Evolutionary conservation across 1,140 invertebrate species (phyloP), one percentile per base, ranked within the genome.

Genomic region (Xylocopa sonorina): DNA sequence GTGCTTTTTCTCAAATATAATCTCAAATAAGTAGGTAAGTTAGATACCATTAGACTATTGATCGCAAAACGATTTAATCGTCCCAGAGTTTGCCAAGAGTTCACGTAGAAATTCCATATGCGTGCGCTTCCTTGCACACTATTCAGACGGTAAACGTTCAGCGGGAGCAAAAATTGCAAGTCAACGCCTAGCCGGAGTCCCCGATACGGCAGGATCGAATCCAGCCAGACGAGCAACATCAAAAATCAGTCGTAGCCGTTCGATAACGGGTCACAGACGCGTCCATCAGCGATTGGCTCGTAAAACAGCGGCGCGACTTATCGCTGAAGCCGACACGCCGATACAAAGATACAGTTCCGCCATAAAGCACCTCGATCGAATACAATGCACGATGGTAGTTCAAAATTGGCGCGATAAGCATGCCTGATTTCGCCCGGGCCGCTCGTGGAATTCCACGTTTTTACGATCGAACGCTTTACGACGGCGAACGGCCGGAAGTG

Each of bases 381-480:
- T 72, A 24, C 24, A 38, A 64, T 12, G 34, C 41, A 27, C 21
- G 2, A 38, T 3, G 12, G 14, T 46, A 27, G 58, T n/a, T n/a
- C n/a, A n/a, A 53, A 74, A 64, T 74, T 64, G 48, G 24, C 18
- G 29, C n/a, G 69, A 75, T 75, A 66, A 66, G 60, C 60, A 46
- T 32, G 66, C 51, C n/a, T 32, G 75, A 77, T 77, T 48, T 58
- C 55, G 10, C 66, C 3, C 29, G 16, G 64, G 6, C 18, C 21
- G 9, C 18, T 43, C 32, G 4, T 43, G 32, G 43, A 78, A 71
- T 53, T 64, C 51, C 34, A 18, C 60, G 46, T 74, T 68, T 68
- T 50, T 73, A 74, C 58, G 58, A 74, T 51, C 72, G 60, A 64
- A 66, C 57, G 57, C 16, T 74, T 74, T 63, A 73, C 71, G 71